Percentiles rank a stretch among this genome's conserved stretches.
These are phyloP conservation scores for Ranitomeya variabilis DNA, from an alignment of 2,113 vertebrate species.

Conservation along the genomic window DNA sequence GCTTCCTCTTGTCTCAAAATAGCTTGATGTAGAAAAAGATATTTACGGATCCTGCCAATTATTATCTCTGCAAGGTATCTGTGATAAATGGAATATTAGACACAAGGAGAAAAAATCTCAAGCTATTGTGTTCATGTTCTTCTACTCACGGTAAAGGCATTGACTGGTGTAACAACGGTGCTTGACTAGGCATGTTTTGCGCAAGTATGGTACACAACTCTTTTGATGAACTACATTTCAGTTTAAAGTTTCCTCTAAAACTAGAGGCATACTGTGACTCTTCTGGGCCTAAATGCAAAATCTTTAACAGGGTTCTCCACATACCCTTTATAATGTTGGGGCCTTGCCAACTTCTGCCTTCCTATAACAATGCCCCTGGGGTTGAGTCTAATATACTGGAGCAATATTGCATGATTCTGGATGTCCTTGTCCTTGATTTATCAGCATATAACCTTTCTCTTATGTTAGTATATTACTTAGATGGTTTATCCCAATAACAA, in stretches of 20 bases:
- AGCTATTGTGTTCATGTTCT: not conserved
- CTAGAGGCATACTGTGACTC: not conserved
- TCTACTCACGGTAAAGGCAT: not conserved
- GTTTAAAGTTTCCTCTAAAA: not conserved
- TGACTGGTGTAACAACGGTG: not conserved
- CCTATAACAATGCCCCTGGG: too few relatives aligned
- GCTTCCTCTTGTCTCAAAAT: constrained; percentile 49
- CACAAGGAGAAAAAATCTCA: not conserved
- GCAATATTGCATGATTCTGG: too few relatives aligned
- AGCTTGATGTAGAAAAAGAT: constrained; percentile 40
- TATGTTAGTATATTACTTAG: too few relatives aligned
- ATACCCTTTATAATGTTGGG: not conserved
- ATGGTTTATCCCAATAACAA: too few relatives aligned
- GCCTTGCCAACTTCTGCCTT: not conserved
- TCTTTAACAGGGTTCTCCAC: too few relatives aligned
- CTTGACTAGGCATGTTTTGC: not conserved
- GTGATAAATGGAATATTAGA: constrained; percentile 44
- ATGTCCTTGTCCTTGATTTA: too few relatives aligned
- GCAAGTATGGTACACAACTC: not conserved
- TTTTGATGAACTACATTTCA: not conserved
- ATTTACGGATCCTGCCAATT: constrained; percentile 53
- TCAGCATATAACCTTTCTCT: too few relatives aligned
- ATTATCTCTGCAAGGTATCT: constrained; percentile 10
- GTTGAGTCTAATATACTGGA: too few relatives aligned
- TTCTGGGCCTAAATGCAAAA: too few relatives aligned